Evolutionary conservation across 2,888 invertebrate species (phyloP).

Genomic region (Euclidia mi): DNA sequence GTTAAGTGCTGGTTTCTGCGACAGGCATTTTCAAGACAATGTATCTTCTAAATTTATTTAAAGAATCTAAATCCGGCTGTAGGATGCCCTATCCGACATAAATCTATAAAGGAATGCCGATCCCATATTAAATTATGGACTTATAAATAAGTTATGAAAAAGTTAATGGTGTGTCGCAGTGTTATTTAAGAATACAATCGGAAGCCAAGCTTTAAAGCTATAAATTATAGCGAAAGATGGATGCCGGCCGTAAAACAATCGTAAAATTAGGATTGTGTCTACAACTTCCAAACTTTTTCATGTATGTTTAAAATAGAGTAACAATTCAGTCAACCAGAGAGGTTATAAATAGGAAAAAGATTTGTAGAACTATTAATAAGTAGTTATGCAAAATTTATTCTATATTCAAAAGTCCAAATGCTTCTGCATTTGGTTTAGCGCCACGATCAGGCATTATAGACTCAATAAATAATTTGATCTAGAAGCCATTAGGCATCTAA

Average conservation of each 20-base stretch:
- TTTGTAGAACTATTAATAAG: no score
- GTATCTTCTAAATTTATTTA: no score
- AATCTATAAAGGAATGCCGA: slow-evolving; percentile 21
- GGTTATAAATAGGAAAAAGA: no score
- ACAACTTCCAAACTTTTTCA: slow-evolving; percentile 44
- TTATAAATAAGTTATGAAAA: slow-evolving; percentile 50
- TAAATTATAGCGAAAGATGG: slow-evolving; percentile 77
- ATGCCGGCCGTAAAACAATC: slow-evolving; percentile 76
- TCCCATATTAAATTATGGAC: slow-evolving; percentile 38
- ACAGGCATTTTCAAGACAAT: no score
- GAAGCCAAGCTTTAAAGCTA: slow-evolving; percentile 72
- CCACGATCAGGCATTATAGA: no score
- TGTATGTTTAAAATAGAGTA: slow-evolving; percentile 27
- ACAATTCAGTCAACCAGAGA: background rate
- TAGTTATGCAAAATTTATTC: no score
- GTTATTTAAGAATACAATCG: slow-evolving; percentile 58
- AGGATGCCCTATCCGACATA: slow-evolving; percentile 13
- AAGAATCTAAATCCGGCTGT: slow-evolving; percentile 18
- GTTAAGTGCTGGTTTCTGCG: no score
- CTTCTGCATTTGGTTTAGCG: no score
- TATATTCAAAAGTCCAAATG: no score
- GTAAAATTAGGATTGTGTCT: slow-evolving; percentile 77
- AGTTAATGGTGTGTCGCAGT: slow-evolving; percentile 39
- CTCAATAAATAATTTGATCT: no score
- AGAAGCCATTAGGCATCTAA: no score